Conservation (phyloP, 2,888 invertebrate genomes). For the Drosophila incognita region DNA sequence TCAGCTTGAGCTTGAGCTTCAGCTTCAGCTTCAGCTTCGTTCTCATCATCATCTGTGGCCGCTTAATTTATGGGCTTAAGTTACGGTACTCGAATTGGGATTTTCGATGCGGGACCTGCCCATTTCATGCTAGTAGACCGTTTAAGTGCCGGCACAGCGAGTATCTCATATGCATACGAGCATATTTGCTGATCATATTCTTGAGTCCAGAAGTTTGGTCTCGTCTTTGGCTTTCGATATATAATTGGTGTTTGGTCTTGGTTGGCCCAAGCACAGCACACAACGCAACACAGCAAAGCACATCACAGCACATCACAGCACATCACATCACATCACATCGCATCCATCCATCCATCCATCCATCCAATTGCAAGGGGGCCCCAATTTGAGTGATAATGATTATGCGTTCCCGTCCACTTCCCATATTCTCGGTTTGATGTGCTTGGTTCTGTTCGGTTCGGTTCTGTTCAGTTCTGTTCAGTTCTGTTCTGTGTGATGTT, state of each 20-base stretch:
- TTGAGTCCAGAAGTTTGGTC: conserved; percentile 13
- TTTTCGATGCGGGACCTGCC: conserved; percentile 50
- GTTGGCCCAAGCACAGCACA: background rate
- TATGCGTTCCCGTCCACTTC: conserved; percentile 66
- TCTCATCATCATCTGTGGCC: conserved; percentile 48
- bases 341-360: conserved; percentile 13
- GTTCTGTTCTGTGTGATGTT: conserved; percentile 12
- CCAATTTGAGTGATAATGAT: conserved; percentile 77
- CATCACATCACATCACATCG: conserved; percentile 27
- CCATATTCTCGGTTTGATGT: conserved; percentile 46
- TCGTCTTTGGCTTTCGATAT: conserved; percentile 51
- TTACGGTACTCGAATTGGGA: conserved; percentile 67
- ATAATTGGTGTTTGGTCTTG: conserved; percentile 54
- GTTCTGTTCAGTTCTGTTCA: background rate
- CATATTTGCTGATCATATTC: conserved; percentile 41
- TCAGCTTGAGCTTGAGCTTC: background rate
- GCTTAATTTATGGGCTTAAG: conserved; percentile 65
- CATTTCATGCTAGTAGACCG: conserved; percentile 69
- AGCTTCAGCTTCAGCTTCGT: conserved; percentile 22
- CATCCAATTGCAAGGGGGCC: conserved; percentile 56
- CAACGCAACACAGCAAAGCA: background rate
- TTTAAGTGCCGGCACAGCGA: conserved; percentile 51
- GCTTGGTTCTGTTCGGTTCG: background rate
- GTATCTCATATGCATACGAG: conserved; percentile 58
- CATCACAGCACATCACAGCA: background rate